Conservation (phyloP, 2,888 invertebrate species). For the Caenorhabditis afra region DNA sequence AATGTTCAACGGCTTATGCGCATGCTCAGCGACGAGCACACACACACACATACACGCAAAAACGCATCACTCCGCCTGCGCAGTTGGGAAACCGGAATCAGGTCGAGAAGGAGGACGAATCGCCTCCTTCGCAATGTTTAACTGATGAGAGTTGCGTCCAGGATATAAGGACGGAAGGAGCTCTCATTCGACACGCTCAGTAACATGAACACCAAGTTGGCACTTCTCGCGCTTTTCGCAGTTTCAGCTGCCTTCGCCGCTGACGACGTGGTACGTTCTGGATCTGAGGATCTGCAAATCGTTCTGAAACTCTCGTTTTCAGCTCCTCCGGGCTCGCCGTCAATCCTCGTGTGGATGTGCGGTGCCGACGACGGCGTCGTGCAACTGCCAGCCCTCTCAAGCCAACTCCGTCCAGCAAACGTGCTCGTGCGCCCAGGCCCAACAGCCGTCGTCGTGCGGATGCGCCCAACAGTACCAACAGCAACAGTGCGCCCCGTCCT, state of each 20-base stretch:
- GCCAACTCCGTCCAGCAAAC: conserved; percentile 52
- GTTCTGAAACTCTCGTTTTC: conserved; percentile 15
- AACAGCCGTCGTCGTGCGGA: conserved; percentile 58
- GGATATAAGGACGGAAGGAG: conserved; percentile 27
- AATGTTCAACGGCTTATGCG: conserved; percentile 20
- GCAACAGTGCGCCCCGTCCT: conserved; percentile 60
- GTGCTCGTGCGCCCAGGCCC: conserved; percentile 63
- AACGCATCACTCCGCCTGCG: conserved; percentile 38
- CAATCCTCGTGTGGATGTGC: conserved; percentile 61
- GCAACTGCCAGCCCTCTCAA: conserved; percentile 60
- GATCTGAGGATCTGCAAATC: too few relatives aligned
- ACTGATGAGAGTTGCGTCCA: conserved; percentile 37
- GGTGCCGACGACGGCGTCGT: conserved; percentile 56
- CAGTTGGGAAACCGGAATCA: conserved; percentile 40
- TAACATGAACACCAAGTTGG: conserved; percentile 50
- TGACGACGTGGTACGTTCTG: conserved; percentile 33
- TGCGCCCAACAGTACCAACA: conserved; percentile 63
- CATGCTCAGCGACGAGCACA: conserved; percentile 47
- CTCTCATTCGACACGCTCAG: conserved; percentile 11
- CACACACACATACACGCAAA: conserved; percentile 50
- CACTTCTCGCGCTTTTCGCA: conserved; percentile 41
- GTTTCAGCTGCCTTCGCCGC: conserved; percentile 38
- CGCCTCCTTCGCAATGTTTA: conserved; percentile 22
- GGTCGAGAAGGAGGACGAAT: not conserved
- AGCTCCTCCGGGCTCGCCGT: conserved; percentile 58